These are phyloP conservation scores for Musca vetustissima DNA, from an alignment of 1,140 invertebrate species.

Conservation along the genomic window DNA sequence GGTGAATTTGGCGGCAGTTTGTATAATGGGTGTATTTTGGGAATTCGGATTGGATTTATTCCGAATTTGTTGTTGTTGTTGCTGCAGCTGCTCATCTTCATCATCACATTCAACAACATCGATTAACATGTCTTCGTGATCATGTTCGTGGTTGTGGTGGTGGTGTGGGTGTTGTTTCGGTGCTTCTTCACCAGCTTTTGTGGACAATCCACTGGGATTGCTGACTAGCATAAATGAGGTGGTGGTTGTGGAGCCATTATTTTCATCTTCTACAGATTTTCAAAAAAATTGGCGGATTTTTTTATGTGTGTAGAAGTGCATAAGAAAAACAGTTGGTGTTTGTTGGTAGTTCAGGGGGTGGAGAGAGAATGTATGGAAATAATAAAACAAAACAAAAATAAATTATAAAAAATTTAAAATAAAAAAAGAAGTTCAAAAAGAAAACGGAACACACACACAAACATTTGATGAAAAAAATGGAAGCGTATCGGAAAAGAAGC, in stretches of 20 bases:
- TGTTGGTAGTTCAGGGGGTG: constrained; percentile 23
- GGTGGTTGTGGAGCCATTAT: not conserved
- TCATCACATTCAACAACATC: constrained; percentile 18
- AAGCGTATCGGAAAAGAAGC: no score
- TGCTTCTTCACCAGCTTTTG: no score
- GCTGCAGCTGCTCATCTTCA: constrained; percentile 28
- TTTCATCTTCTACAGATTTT: not conserved
- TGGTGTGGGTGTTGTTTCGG: no score
- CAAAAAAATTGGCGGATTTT: not conserved
- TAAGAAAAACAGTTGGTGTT: constrained; percentile 18
- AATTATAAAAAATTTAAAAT: not conserved
- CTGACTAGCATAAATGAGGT: no score
- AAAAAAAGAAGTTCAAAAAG: not conserved
- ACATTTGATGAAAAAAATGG: no score
- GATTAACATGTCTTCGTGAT: not conserved
- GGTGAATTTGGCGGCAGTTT: not conserved
- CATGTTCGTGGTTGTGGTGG: no score
- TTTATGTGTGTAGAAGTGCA: not conserved
- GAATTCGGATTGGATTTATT: constrained; percentile 5
- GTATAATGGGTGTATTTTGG: not conserved
- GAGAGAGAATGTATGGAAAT: not conserved
- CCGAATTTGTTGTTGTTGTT: constrained; percentile 26
- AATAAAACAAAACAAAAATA: constrained; percentile 4
- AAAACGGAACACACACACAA: no score
- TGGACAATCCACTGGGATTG: no score